These are phyloP conservation scores for Drosophila leonis DNA, from an alignment of 2,888 invertebrate genomes.

Conservation along the genomic window DNA sequence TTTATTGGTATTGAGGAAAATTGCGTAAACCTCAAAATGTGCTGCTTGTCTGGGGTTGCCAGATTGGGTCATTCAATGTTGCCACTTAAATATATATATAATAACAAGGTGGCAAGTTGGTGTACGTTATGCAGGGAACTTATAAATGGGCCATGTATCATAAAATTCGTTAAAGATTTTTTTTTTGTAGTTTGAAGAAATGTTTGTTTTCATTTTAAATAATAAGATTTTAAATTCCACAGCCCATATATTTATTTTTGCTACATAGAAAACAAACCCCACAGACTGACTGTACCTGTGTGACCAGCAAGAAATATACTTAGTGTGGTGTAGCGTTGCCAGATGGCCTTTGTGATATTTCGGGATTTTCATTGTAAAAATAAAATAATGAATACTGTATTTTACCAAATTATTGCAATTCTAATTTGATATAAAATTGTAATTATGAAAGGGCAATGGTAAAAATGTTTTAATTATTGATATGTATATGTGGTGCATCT, in stretches of 20 bases:
- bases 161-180: not conserved
- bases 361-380: constrained; percentile 49
- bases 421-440: not conserved
- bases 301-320: constrained; percentile 6
- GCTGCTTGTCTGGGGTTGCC: constrained; percentile 52
- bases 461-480: not conserved
- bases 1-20: constrained; percentile 54
- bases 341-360: constrained; percentile 32
- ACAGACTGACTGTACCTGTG: constrained; percentile 60
- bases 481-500: no score
- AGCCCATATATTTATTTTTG: not conserved
- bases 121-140: constrained; percentile 45
- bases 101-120: constrained; percentile 22
- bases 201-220: no score
- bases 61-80: constrained; percentile 29
- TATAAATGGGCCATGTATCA: constrained; percentile 19
- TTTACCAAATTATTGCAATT: constrained; percentile 15
- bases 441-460: not conserved
- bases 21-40: constrained; percentile 84
- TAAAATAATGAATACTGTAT: constrained; percentile 20
- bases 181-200: not conserved
- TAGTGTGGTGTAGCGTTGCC: constrained; percentile 29
- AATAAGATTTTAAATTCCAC: accelerated
- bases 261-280: not conserved
- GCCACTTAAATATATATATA: constrained; percentile 24